These are phyloP conservation scores for Lagria hirta DNA, from an alignment of 2,888 invertebrate species.

Conservation along the genomic window DNA sequence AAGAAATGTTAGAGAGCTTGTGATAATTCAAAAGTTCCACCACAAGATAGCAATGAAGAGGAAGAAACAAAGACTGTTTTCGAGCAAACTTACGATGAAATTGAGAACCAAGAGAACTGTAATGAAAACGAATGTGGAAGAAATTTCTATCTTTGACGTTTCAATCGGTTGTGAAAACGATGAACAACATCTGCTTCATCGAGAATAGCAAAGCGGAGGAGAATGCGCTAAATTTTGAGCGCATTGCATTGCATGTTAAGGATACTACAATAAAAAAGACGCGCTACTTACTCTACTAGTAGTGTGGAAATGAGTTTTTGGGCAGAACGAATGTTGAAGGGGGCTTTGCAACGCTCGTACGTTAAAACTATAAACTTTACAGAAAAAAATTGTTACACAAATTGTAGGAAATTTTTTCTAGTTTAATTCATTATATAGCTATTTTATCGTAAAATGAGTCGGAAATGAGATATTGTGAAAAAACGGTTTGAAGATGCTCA, in stretches of 20 bases:
- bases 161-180: neutral
- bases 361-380: too few relatives aligned
- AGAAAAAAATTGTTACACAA: constrained; percentile 1
- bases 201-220: constrained; percentile 14
- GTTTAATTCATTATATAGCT: constrained; percentile 5
- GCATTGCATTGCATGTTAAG: constrained; percentile 3
- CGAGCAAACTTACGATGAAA: constrained; percentile 30
- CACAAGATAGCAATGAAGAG: constrained; percentile 35
- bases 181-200: constrained; percentile 3
- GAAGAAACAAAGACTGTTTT: constrained; percentile 36
- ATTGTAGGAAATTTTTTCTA: constrained; percentile 3
- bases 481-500: too few relatives aligned
- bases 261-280: constrained; percentile 7
- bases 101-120: constrained; percentile 24
- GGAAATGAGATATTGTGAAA: too few relatives aligned
- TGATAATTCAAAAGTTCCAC: constrained; percentile 29
- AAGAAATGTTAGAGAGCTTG: constrained; percentile 8
- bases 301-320: constrained; percentile 6
- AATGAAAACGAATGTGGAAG: constrained; percentile 21
- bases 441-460: too few relatives aligned
- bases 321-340: neutral
- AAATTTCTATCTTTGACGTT: too few relatives aligned
- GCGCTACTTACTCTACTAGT: neutral
- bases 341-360: constrained; percentile 6
- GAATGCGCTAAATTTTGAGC: constrained; percentile 14